Evolutionary conservation across 2,888 invertebrate genomes (phyloP).

Genomic region (Seira sanloemensis): DNA sequence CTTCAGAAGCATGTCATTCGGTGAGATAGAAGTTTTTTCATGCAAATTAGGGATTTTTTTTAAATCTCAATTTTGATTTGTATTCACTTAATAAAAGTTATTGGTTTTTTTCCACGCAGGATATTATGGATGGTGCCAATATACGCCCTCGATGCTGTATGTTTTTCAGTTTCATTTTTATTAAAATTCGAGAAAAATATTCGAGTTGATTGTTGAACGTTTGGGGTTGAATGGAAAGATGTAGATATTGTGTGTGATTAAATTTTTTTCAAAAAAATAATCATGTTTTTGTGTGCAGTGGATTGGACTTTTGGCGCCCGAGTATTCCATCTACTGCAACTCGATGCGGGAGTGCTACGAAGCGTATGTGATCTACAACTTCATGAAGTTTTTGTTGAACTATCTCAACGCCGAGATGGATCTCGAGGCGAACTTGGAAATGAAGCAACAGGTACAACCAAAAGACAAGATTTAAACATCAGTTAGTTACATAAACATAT

Average conservation of each 20-base stretch:
- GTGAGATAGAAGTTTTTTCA: conserved; percentile 75
- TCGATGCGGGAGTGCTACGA: conserved; percentile 96
- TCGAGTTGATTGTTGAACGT: not conserved
- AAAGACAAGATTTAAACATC: not conserved
- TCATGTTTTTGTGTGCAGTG: too few species aligned
- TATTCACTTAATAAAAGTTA: conserved; percentile 24
- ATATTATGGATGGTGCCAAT: conserved; percentile 99
- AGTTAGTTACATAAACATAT: too few species aligned
- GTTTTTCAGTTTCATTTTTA: too few species aligned
- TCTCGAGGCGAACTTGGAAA: conserved; percentile 81
- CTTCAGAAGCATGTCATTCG: conserved; percentile 96
- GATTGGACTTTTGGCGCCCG: conserved; percentile 91
- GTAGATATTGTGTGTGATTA: not conserved
- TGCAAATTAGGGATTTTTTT: too few species aligned
- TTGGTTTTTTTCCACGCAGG: conserved; percentile 77
- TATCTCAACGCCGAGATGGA: conserved; percentile 92
- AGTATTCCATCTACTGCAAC: conserved; percentile 93
- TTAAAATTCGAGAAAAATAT: too few species aligned
- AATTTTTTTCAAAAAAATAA: conserved; percentile 33
- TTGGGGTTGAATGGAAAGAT: not conserved
- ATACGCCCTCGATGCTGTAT: conserved; percentile 94
- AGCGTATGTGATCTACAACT: conserved; percentile 98
- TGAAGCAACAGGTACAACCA: conserved; percentile 68
- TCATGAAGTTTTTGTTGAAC: conserved; percentile 95
- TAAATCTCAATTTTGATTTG: conserved; percentile 15